Percentiles rank a stretch among this genome's conserved stretches.
Conservation (phyloP, 2,113 vertebrate species). For the Leucoraja erinaceus region DNA sequence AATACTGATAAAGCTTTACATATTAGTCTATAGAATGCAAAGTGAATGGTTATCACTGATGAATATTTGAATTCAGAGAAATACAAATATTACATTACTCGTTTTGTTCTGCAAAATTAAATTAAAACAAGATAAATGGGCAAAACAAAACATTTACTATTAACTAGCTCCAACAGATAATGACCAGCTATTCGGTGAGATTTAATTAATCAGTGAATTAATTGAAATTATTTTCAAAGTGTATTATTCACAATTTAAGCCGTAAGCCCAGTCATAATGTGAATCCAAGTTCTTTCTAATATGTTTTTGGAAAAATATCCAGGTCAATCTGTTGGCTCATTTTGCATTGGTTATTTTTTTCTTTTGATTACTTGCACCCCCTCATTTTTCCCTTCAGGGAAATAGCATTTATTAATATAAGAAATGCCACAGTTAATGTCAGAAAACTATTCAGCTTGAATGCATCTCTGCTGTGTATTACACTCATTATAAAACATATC, state of each 20-base stretch:
- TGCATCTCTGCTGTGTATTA: not conserved
- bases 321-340: not conserved
- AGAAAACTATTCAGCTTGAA: not conserved
- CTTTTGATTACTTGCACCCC: not conserved
- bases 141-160: constrained; percentile 50
- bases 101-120: constrained; percentile 47
- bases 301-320: not conserved
- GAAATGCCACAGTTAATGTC: not conserved
- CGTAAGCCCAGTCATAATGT: not conserved
- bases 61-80: constrained; percentile 44
- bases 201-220: not conserved
- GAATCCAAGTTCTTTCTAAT: not conserved
- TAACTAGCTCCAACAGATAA: constrained; percentile 61
- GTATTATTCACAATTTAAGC: not conserved
- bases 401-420: not conserved
- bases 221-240: not conserved
- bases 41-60: constrained; percentile 47
- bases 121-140: constrained; percentile 47
- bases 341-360: not conserved
- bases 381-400: not conserved
- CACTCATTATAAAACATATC: not conserved
- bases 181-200: not conserved
- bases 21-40: constrained; percentile 52
- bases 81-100: constrained; percentile 52
- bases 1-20: constrained; percentile 58